Evolutionary conservation across 2,113 vertebrate species (phyloP).

Genomic region (Echinops telfairi): DNA sequence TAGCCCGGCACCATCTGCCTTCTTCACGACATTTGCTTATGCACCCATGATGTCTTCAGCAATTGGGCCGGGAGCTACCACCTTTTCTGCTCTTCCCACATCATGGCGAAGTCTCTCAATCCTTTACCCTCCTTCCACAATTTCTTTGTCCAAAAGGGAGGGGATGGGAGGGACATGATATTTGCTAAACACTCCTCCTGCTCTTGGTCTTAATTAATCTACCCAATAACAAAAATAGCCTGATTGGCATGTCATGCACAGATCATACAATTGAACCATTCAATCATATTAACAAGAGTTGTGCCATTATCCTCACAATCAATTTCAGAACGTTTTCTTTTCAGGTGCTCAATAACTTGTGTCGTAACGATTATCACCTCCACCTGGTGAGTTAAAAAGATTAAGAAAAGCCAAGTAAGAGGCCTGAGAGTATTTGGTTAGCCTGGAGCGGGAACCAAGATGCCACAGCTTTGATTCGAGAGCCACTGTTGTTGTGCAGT

Average conservation of each 20-base stretch:
- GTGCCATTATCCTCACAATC: too few species aligned
- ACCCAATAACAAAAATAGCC: too few species aligned
- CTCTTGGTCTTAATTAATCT: neutral
- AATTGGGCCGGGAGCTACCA: too few species aligned
- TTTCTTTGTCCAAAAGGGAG: constrained; percentile 32
- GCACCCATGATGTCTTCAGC: too few species aligned
- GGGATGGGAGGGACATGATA: neutral
- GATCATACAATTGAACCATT: too few species aligned
- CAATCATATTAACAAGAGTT: too few species aligned
- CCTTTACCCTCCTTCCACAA: neutral
- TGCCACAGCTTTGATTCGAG: neutral
- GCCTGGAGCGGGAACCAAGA: neutral
- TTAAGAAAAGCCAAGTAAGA: neutral
- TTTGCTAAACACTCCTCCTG: neutral
- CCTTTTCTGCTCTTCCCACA: neutral
- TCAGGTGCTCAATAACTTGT: too few species aligned
- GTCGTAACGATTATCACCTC: too few species aligned
- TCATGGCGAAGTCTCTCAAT: neutral
- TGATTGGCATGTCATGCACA: too few species aligned
- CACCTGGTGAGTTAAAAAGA: neutral
- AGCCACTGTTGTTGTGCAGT: neutral
- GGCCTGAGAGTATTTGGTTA: neutral
- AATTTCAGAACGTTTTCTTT: too few species aligned
- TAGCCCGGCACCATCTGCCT: too few species aligned
- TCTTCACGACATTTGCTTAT: too few species aligned